Evolutionary conservation across 2,888 invertebrate genomes (phyloP).

Genomic region (Drosophila nr. medialis): DNA sequence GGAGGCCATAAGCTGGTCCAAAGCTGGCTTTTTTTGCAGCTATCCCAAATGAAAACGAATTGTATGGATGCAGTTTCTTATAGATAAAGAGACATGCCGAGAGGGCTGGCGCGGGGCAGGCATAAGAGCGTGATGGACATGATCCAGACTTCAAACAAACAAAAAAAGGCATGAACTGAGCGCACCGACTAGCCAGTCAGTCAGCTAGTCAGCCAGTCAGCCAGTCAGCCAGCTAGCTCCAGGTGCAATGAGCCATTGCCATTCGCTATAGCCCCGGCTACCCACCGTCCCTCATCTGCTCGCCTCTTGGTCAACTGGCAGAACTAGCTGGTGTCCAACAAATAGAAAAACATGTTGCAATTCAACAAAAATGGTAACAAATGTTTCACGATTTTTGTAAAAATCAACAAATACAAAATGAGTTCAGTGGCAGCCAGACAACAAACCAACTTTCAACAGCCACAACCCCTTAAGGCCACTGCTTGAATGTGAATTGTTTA

Average conservation of each 20-base stretch:
- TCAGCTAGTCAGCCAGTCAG: conserved; percentile 21
- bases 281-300: too few species aligned
- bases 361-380: conserved; percentile 52
- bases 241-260: conserved; percentile 40
- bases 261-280: neutral
- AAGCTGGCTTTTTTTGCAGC: conserved; percentile 14
- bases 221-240: neutral
- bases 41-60: conserved; percentile 45
- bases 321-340: conserved; percentile 53
- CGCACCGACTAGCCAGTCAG: conserved; percentile 38
- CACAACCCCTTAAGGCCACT: conserved; percentile 18
- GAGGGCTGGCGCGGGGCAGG: neutral
- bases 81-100: neutral
- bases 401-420: conserved; percentile 8
- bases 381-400: conserved; percentile 22
- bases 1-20: conserved; percentile 16
- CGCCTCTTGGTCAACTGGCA: conserved; percentile 46
- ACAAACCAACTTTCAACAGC: conserved; percentile 5
- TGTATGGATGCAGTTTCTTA: conserved; percentile 33
- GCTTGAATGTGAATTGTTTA: conserved; percentile 18
- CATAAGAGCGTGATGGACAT: conserved; percentile 46
- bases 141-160: conserved; percentile 30
- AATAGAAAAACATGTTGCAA: conserved; percentile 55
- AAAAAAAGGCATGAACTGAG: conserved; percentile 18
- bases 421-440: conserved; percentile 44